Conservation (phyloP, 2,113 vertebrate species). For the Vulpes lagopus region DNA sequence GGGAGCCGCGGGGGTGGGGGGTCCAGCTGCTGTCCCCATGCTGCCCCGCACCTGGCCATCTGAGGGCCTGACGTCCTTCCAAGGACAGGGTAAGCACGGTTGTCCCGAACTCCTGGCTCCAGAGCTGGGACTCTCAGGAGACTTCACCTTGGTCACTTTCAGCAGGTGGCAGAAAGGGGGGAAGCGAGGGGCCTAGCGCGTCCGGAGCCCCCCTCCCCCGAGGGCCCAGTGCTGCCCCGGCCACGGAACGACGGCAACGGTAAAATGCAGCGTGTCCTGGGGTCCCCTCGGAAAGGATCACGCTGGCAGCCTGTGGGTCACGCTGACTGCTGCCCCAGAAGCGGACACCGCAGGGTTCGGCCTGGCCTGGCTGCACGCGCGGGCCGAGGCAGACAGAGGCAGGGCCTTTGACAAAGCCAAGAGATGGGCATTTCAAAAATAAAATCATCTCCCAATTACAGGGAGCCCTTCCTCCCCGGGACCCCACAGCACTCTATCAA, state of each 20-base stretch:
- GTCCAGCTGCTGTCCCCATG: conserved; percentile 10
- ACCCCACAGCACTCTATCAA: conserved; percentile 83
- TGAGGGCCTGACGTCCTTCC: conserved; percentile 40
- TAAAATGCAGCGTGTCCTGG: conserved; percentile 22
- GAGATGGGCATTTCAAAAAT: conserved; percentile 81
- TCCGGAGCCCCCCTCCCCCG: not conserved
- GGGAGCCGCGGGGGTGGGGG: not conserved
- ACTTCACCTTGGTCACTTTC: not conserved
- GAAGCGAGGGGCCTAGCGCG: not conserved
- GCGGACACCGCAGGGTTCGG: not conserved
- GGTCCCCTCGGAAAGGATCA: conserved; percentile 62
- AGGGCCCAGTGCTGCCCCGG: not conserved
- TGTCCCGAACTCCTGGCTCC: conserved; percentile 47
- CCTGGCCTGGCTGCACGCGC: conserved; percentile 41
- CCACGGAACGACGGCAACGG: not conserved
- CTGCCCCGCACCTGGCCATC: conserved; percentile 50
- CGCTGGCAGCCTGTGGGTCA: conserved; percentile 35
- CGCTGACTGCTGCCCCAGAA: not conserved
- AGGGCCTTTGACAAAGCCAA: conserved; percentile 70
- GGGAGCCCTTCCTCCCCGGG: conserved; percentile 77
- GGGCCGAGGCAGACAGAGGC: conserved; percentile 41
- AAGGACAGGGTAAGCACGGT: conserved; percentile 66
- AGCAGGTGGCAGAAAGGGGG: conserved; percentile 44
- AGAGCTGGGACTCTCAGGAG: not conserved
- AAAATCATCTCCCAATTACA: conserved; percentile 83